phyloP scores from a whole-genome alignment of 1,140 invertebrate genomes.

The Drosophila ogumai region DNA sequence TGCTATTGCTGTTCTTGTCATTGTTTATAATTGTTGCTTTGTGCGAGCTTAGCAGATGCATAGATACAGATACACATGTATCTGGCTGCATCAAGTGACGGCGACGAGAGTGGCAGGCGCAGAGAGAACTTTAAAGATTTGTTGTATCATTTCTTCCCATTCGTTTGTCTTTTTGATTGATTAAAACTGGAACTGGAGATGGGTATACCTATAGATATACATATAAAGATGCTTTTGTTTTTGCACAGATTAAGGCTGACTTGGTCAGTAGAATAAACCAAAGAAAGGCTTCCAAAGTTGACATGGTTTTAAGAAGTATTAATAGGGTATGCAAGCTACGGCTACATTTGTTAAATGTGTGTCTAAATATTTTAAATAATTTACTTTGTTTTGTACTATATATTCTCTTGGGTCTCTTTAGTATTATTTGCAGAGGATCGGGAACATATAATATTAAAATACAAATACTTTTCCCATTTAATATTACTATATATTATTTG shows the following conservation, averaged over 20 bases:
- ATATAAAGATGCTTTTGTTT: neutral
- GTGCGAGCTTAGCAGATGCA: conserved; percentile 53
- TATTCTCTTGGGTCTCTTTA: neutral
- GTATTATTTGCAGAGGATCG: neutral
- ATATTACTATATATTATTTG: conserved; percentile 2
- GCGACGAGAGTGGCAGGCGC: conserved; percentile 19
- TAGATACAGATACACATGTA: conserved; percentile 61
- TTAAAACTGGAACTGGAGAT: conserved; percentile 47
- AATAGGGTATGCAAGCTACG: too few species aligned
- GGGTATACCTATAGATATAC: neutral
- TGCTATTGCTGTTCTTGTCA: conserved; percentile 53
- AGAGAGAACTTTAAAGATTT: conserved; percentile 20
- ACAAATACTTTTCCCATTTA: neutral
- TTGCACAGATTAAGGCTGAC: neutral
- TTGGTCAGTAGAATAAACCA: conserved; percentile 2
- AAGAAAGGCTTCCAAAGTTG: neutral
- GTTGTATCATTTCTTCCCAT: conserved; percentile 13
- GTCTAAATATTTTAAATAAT: too few species aligned
- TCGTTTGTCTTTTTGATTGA: conserved; percentile 52
- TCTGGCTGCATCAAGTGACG: conserved; percentile 19
- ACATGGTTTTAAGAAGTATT: neutral
- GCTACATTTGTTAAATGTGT: too few species aligned
- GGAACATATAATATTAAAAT: neutral
- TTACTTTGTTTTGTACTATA: neutral
- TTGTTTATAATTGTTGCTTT: conserved; percentile 76